Evolutionary conservation across 2,888 invertebrate genomes (phyloP), one percentile per base, ranked within the genome.

Genomic region (Brenthis ino): DNA sequence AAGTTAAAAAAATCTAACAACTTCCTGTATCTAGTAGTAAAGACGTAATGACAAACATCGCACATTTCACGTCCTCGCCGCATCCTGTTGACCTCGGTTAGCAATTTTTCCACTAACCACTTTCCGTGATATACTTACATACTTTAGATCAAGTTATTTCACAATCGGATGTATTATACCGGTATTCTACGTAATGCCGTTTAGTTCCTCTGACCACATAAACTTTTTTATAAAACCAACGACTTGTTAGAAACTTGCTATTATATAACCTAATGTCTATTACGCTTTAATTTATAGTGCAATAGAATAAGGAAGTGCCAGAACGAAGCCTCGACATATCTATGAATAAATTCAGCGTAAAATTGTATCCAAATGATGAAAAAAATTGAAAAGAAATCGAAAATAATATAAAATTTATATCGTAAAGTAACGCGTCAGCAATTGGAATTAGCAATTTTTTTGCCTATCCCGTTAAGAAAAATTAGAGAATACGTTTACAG

Each of bases 161-260:
- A 64, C 70, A 70, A 67, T 51, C 70, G 70, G 67, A 70, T 67
- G 60, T 64, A 64, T 67, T 70, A 67, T 64, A 37, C 57, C 48
- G 61, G 16, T 55, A 54, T 54, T 63, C 16, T 14, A 12, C 60
- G 55, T 50, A 61, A 67, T 43, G 16, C 48, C 54, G 48, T 55
- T 55, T 20, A 48, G 48, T 66, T 58, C 63, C 54, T 66, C 60
- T 60, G 16, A 60, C 66, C 60, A 54, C 53, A 56, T 65, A 47
- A 58, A 47, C 33, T 33, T 67, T 43, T 57, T 55, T 48, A 55
- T 54, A 28, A n/a, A 37, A 53, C 43, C 13, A 11, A 6, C 53
- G 43, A 58, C 28, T 43, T 57, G 43, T 65, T 37, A 24, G 28
- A 53, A 60, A 60, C 28, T 60, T 53, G 11, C 2, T 51, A n/a